Conservation (phyloP, 2,888 invertebrate species). For the Amphipyra berbera region DNA sequence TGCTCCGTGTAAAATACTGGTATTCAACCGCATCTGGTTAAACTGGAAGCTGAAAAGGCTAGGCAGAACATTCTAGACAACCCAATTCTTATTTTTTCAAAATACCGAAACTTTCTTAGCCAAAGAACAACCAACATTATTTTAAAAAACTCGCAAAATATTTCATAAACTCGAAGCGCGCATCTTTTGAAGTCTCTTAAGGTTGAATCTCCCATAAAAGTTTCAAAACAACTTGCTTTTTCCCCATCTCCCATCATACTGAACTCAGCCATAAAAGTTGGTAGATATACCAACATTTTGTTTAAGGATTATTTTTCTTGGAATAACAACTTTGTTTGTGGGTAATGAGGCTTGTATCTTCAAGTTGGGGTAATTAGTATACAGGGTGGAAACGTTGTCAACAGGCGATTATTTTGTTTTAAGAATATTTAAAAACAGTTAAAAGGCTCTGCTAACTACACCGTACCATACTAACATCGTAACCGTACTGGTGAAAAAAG, state of each 20-base stretch:
- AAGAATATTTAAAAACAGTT: no score
- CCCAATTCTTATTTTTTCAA: no score
- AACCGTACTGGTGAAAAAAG: no score
- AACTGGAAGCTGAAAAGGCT: no score
- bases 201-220: constrained; percentile 31
- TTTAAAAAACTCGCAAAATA: neutral
- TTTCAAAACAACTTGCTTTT: constrained; percentile 40
- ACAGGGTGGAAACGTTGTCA: neutral
- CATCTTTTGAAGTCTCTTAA: constrained; percentile 34
- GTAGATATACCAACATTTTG: constrained; percentile 48
- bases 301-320: constrained; percentile 46
- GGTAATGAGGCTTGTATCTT: constrained; percentile 64
- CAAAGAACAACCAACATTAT: neutral
- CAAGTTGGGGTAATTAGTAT: constrained; percentile 63
- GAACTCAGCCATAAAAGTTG: constrained; percentile 36
- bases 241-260: constrained; percentile 21
- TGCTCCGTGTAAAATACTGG: no score
- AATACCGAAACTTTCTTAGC: neutral
- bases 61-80: no score
- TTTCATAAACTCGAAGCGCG: constrained; percentile 10
- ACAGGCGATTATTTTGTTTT: no score
- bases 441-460: no score
- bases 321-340: constrained; percentile 45
- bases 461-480: no score
- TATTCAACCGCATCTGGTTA: no score